Evolutionary conservation across 1,140 invertebrate genomes (phyloP), one percentile per base, ranked within the genome.

Genomic region (Diorhabda elongata): DNA sequence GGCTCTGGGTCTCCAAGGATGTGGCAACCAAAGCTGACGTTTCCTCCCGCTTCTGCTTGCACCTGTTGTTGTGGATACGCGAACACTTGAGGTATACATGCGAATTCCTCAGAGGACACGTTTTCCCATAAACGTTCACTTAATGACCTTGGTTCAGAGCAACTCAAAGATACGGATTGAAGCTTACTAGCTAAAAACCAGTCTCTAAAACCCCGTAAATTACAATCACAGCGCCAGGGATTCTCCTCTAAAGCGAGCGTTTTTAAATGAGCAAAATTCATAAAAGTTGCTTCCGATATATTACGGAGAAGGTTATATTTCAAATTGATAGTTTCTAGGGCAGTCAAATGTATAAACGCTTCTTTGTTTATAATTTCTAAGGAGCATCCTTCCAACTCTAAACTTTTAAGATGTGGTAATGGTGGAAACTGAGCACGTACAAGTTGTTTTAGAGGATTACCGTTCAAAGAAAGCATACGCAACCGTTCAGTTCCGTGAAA

Each of bases 181-280:
- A 92, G 80, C 70, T 88, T 87, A 66, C 88, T 89, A 26, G 84
- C 82, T 67, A 93, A 84, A 75, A 94, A 87, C 92, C 93, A 95
- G 66, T 87, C 87, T 42, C 92, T 87, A 71, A 96, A 92, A 11
- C 88, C 89, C 61, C 92, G 87, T 61, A 96, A 80, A 61, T 90
- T 86, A 81, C 94, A 96, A 77, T 96, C 93, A 80, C 94, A 96
- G 70, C 85, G 85, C 94, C 94, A 96, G 9, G 90, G 92, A 78
- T 96, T 96, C n/a, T 91, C 90, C 69, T 93, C 90, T 43, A 96
- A 79, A 4, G 87, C 87, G 3, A 95, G 81, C 0, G 91, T 91
- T 80, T 94, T 94, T 11, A 96, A 79, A 65, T 87, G 87, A 42
- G 84, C 80, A 68, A 92, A 84, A 61, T 86, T 87, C 74, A 87